phyloP scores from a whole-genome alignment of 2,888 invertebrate genomes.

The Halictus ligatus region DNA sequence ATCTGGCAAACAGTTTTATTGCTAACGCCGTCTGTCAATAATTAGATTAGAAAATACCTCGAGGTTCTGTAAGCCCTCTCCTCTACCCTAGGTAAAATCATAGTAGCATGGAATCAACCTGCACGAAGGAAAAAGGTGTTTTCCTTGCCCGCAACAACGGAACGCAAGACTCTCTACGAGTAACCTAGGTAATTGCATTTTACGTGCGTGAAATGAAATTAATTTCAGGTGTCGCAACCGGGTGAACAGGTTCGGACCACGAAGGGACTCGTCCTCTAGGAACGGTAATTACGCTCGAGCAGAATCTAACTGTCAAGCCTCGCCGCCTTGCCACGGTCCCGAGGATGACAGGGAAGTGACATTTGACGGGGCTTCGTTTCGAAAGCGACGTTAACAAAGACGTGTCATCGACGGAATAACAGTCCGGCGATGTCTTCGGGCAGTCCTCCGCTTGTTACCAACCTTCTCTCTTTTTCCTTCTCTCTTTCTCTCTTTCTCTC shows the following conservation, averaged over 20 bases:
- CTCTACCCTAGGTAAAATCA: neutral
- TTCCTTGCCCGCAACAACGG: no score
- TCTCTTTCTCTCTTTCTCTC: neutral
- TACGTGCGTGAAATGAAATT: constrained; percentile 27
- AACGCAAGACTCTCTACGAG: neutral
- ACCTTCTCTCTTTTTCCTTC: neutral
- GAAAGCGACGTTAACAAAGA: constrained; percentile 57
- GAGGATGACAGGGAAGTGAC: constrained; percentile 47
- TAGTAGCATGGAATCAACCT: no score
- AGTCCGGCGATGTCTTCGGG: constrained; percentile 40
- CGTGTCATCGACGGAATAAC: constrained; percentile 54
- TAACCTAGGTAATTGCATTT: neutral
- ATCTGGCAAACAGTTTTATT: no score
- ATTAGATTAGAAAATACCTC: no score
- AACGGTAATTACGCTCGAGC: constrained; percentile 47
- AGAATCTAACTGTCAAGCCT: constrained; percentile 13
- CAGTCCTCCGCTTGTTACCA: constrained; percentile 9
- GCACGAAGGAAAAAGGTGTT: no score
- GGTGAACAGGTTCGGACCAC: constrained; percentile 11
- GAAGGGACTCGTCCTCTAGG: constrained; percentile 3
- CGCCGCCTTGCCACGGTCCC: constrained; percentile 17
- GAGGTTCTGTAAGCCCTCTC: no score
- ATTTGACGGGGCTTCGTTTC: constrained; percentile 52
- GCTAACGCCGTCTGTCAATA: no score
- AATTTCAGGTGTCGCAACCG: constrained; percentile 38